Conservation (phyloP, 92 coral and sea anemone genomes). For the Desmophyllum pertusum region DNA sequence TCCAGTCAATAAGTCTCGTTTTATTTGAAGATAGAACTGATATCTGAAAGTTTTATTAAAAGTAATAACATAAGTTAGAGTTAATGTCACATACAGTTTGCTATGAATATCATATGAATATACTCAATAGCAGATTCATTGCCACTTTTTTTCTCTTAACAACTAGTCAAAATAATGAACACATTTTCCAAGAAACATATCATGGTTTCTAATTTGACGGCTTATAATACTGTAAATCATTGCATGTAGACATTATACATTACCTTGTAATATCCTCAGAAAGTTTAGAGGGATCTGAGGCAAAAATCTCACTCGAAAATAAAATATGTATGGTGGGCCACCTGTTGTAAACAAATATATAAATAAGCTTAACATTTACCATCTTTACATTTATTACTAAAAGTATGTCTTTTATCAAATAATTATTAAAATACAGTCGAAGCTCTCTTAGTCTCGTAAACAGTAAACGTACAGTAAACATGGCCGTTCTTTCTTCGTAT, state of each 20-base stretch:
- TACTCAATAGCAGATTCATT: neutral
- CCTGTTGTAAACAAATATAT: slow-evolving; percentile 55
- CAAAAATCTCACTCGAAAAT: slow-evolving; percentile 94
- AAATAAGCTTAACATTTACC: too few species aligned
- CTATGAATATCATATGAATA: neutral
- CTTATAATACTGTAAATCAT: too few species aligned
- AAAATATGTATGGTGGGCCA: slow-evolving; percentile 86
- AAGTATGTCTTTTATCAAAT: too few species aligned
- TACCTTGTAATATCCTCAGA: slow-evolving; percentile 97
- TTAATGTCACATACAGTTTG: neutral
- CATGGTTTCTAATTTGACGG: too few species aligned
- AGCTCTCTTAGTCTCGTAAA: too few species aligned
- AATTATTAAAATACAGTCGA: too few species aligned
- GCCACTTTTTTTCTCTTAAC: too few species aligned
- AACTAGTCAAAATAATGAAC: too few species aligned
- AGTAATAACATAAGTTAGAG: neutral
- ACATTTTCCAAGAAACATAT: too few species aligned
- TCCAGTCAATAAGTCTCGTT: slow-evolving; percentile 88
- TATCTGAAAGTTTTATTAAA: slow-evolving; percentile 62
- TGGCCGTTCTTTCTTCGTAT: too few species aligned
- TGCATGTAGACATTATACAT: neutral
- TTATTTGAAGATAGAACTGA: slow-evolving; percentile 87
- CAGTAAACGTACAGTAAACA: too few species aligned
- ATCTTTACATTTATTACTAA: neutral
- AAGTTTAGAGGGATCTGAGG: slow-evolving; percentile 93